These are phyloP conservation scores for Apis dorsata DNA, from an alignment of 1,140 invertebrate genomes.

Conservation along the genomic window DNA sequence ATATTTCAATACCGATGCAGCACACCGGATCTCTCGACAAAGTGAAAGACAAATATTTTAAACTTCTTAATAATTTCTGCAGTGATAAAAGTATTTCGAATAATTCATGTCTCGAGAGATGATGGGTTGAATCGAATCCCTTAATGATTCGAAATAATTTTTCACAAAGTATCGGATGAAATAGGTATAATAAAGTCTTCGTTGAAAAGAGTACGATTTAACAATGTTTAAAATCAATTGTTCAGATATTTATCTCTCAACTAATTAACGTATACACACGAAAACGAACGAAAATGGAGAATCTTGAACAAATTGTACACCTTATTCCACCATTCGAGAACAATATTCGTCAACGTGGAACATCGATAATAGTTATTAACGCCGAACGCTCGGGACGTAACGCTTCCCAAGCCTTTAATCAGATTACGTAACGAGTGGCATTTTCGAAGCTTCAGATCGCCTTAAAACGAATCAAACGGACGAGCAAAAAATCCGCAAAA, in stretches of 20 bases:
- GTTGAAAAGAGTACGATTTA: too few species aligned
- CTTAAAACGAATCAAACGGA: background rate
- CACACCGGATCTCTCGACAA: background rate
- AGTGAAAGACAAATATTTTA: background rate
- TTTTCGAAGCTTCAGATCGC: constrained; percentile 3
- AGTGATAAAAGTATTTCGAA: background rate
- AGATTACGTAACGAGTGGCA: constrained; percentile 30
- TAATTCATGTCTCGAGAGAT: too few species aligned
- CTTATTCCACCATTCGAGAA: background rate
- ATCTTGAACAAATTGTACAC: background rate
- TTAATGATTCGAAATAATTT: too few species aligned
- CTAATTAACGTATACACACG: background rate
- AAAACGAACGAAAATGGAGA: background rate
- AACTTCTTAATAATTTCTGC: background rate
- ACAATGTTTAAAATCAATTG: too few species aligned
- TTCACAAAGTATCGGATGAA: too few species aligned
- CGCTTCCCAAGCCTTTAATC: constrained; percentile 29
- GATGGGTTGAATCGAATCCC: too few species aligned
- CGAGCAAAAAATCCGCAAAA: background rate
- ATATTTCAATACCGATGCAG: background rate
- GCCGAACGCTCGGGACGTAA: background rate
- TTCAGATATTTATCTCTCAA: too few species aligned
- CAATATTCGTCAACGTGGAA: background rate
- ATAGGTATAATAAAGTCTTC: too few species aligned
- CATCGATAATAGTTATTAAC: constrained; percentile 22